A percentile compares a stretch with the other conserved stretches of the same genome.
phyloP scores from a whole-genome alignment of 2,113 vertebrate species.

The Rhipidura dahli region DNA sequence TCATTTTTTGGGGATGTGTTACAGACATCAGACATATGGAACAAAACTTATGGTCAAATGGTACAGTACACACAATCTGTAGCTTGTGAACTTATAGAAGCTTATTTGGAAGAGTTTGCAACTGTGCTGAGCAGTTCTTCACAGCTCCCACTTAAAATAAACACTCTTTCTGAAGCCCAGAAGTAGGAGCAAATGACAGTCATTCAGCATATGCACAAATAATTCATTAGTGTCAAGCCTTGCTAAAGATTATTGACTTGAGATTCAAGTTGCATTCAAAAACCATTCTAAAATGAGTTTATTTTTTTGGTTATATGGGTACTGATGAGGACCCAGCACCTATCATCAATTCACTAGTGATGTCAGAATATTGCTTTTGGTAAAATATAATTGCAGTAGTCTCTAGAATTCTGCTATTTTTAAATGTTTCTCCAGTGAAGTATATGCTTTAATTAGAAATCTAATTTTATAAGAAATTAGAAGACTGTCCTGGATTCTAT shows the following conservation, averaged over 20 bases:
- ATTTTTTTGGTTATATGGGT: background rate
- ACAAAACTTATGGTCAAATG: background rate
- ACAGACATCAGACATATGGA: background rate
- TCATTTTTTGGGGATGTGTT: background rate
- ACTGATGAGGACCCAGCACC: background rate
- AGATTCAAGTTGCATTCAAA: background rate
- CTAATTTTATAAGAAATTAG: background rate
- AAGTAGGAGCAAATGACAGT: conserved; percentile 28
- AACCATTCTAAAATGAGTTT: background rate
- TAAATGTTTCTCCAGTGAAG: background rate
- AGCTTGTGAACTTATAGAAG: conserved; percentile 17
- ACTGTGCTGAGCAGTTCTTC: conserved; percentile 29
- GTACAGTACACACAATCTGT: conserved; percentile 16
- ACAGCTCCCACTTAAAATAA: conserved; percentile 44
- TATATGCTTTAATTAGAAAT: background rate
- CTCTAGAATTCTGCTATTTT: background rate
- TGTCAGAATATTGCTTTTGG: background rate
- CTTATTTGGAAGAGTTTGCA: conserved; percentile 17
- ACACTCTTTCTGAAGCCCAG: conserved; percentile 22
- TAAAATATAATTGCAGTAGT: background rate
- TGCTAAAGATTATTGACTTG: background rate
- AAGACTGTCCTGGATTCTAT: background rate
- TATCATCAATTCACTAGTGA: background rate
- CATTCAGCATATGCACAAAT: conserved; percentile 50
- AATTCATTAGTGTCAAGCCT: conserved; percentile 10